Evolutionary conservation across 1,140 invertebrate genomes (phyloP).

Genomic region (Brachionus asplanchnoidis): DNA sequence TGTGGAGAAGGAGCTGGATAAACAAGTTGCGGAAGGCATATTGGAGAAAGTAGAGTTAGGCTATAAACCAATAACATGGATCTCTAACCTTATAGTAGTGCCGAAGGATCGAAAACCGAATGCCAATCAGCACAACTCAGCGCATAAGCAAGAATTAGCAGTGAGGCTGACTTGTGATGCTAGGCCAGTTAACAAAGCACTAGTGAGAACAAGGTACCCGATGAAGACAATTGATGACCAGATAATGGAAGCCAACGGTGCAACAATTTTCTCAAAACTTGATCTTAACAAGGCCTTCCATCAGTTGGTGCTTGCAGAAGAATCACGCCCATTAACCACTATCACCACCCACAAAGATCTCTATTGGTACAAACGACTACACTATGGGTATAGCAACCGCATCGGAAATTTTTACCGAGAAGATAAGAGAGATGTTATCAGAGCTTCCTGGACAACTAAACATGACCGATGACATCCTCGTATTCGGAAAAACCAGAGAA

Average conservation of each 20-base stretch:
- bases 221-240: constrained; percentile 48
- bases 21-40: background rate
- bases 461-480: background rate
- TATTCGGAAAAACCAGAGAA: background rate
- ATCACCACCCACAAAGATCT: background rate
- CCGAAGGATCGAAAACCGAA: background rate
- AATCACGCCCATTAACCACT: constrained; percentile 38
- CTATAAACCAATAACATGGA: background rate
- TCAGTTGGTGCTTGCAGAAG: constrained; percentile 46
- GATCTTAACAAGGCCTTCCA: constrained; percentile 47
- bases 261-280: constrained; percentile 46
- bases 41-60: background rate
- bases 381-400: background rate
- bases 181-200: constrained; percentile 46
- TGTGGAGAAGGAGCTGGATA: background rate
- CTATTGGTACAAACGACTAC: background rate
- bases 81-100: background rate
- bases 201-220: constrained; percentile 44
- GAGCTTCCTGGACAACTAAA: background rate
- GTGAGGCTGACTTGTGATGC: background rate
- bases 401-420: background rate
- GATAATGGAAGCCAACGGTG: constrained; percentile 45
- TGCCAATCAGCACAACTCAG: background rate
- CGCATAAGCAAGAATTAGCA: background rate
- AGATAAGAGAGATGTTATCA: background rate